Evolutionary conservation across 1,140 invertebrate genomes (phyloP), one percentile per base, ranked within the genome.

Genomic region (Rhynchophorus ferrugineus): DNA sequence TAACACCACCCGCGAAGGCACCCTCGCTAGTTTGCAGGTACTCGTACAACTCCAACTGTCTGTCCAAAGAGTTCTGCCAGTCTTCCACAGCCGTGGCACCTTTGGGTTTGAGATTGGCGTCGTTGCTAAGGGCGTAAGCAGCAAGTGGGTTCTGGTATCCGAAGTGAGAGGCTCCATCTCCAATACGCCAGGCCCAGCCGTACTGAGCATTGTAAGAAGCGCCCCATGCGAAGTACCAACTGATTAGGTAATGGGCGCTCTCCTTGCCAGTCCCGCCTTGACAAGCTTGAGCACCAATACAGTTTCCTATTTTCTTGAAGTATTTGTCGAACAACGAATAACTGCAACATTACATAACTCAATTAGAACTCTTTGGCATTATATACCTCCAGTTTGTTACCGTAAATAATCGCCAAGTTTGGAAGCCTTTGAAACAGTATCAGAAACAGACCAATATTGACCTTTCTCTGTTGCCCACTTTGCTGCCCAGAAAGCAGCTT

Each of bases 241-340:
- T 49, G 18, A 58, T 37, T 8, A 58, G 48, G 19, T 58, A 58
- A 44, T 58, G 57, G 37, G 57, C 57, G 33, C 57, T 58, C 3
- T 58, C 57, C 24, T 58, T 58, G 35, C 57, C 57, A 20, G 47
- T 34, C 39, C 52, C 57, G 11, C 29, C 57, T 5, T 41, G 35
- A 16, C 57, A 58, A 7, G 19, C 16, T 13, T 38, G 18, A 7
- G 52, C 19, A 3, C 43, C 48, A 38, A 51, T 42, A 36, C 57
- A 58, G 42, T 58, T 55, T 33, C 57, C 57, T 18, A 58, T 58
- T 45, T 55, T 58, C 49, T 58, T 58, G 44, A 58, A 58, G 49
- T 58, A 58, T 48, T 58, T 58, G 38, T 58, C 57, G 36, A 58
- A 58, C 3, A 58, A 29, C 11, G 52, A 48, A 34, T 54, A 54